These are phyloP conservation scores for Copidosoma aretas DNA, from an alignment of 2,888 invertebrate genomes.

Conservation along the genomic window DNA sequence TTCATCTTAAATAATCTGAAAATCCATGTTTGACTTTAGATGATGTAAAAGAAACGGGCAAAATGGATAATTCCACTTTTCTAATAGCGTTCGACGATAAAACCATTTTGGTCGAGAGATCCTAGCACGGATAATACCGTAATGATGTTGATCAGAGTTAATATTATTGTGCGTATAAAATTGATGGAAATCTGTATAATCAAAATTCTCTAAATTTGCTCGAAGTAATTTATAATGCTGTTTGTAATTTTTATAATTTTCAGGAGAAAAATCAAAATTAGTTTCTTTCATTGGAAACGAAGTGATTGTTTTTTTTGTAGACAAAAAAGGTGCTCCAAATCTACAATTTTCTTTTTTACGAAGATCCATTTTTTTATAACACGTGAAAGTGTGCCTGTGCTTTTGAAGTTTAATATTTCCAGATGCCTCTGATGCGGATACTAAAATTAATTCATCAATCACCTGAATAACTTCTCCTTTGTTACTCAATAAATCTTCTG, in stretches of 20 bases:
- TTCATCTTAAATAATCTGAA: slow-evolving; percentile 37
- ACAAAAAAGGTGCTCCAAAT: slow-evolving; percentile 51
- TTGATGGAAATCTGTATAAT: slow-evolving; percentile 39
- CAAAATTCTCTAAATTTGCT: slow-evolving; percentile 39
- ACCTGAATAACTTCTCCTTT: no score
- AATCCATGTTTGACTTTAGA: no score
- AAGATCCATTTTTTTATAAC: no score
- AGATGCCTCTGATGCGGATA: no score
- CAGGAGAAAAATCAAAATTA: slow-evolving; percentile 27
- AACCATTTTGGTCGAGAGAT: slow-evolving; percentile 43
- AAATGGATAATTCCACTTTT: slow-evolving; percentile 46
- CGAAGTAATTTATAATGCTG: no score
- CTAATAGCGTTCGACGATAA: slow-evolving; percentile 37
- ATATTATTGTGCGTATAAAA: slow-evolving; percentile 44
- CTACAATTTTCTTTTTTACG: slow-evolving; percentile 49
- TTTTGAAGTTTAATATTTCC: no score
- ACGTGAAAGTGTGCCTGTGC: no score
- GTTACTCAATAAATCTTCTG: no score
- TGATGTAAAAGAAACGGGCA: slow-evolving; percentile 45
- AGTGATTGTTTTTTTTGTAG: slow-evolving; percentile 41
- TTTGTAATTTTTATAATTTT: slow-evolving; percentile 30
- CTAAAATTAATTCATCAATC: no score
- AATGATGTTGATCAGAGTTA: slow-evolving; percentile 47
- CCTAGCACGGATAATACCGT: slow-evolving; percentile 44
- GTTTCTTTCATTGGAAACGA: slow-evolving; percentile 43